Percentiles rank a stretch among this genome's conserved stretches.
These are phyloP conservation scores for Epizoanthus illoricatus DNA, from an alignment of 92 coral and sea anemone genomes.

Conservation along the genomic window DNA sequence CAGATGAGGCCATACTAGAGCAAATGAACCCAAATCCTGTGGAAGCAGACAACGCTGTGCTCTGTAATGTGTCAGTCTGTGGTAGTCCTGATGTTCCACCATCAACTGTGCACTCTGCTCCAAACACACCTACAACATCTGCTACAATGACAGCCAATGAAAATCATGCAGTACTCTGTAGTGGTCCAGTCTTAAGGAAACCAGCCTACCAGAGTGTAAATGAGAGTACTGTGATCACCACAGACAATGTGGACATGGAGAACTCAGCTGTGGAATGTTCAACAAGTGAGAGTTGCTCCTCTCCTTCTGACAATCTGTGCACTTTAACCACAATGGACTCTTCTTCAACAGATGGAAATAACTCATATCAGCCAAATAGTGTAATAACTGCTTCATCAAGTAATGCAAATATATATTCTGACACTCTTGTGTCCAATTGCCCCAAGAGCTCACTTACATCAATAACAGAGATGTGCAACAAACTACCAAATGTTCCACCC, in stretches of 20 bases:
- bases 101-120: background rate
- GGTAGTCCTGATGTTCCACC: background rate
- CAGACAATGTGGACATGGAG: background rate
- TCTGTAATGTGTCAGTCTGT: background rate
- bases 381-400: background rate
- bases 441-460: constrained; percentile 16
- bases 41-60: background rate
- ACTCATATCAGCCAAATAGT: background rate
- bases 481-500: constrained; percentile 6
- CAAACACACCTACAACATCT: background rate
- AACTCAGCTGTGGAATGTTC: background rate
- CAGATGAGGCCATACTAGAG: background rate
- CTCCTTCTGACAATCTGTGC: background rate
- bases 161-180: background rate
- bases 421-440: background rate
- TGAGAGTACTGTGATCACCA: background rate
- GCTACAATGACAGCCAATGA: background rate
- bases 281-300: background rate
- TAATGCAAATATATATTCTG: background rate
- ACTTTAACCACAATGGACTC: background rate
- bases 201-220: background rate
- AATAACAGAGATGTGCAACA: constrained; percentile 34
- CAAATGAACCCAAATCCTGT: background rate
- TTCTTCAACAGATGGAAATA: background rate
- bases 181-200: background rate